Conservation (phyloP, 2,888 invertebrate genomes). For the Lutraria lutraria region DNA sequence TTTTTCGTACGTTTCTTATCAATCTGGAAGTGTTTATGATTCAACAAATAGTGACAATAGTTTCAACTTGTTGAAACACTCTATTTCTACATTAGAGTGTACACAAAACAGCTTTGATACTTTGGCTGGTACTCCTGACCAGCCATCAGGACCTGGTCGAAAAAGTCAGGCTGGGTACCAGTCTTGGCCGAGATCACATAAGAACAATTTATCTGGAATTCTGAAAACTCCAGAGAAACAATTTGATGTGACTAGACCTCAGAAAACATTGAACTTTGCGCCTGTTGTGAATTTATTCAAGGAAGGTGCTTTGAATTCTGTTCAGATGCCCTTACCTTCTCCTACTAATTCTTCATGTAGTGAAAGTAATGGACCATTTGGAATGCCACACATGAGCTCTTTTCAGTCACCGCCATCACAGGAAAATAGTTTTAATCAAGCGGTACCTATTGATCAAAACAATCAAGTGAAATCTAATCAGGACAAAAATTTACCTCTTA, state of each 20-base stretch:
- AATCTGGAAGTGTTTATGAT: constrained; percentile 56
- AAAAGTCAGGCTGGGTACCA: constrained; percentile 64
- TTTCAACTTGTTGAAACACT: constrained; percentile 57
- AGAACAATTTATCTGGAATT: constrained; percentile 74
- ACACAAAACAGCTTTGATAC: constrained; percentile 61
- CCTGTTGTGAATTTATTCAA: constrained; percentile 82
- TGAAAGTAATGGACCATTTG: constrained; percentile 59
- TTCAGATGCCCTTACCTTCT: constrained; percentile 76
- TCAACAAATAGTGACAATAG: constrained; percentile 44
- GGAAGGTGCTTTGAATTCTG: constrained; percentile 71
- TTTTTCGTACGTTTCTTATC: constrained; percentile 58
- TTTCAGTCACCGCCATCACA: constrained; percentile 44
- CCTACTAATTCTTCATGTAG: constrained; percentile 75
- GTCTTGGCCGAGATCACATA: constrained; percentile 82
- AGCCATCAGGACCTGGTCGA: constrained; percentile 36
- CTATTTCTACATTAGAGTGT: constrained; percentile 64
- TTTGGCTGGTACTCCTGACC: constrained; percentile 32
- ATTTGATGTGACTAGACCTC: constrained; percentile 65
- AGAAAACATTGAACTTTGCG: constrained; percentile 81
- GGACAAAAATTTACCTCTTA: constrained; percentile 65
- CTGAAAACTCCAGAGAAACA: constrained; percentile 79
- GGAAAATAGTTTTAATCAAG: constrained; percentile 71
- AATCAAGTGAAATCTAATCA: constrained; percentile 34
- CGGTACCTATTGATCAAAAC: constrained; percentile 65
- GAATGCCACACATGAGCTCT: constrained; percentile 44